Conservation (phyloP, 2,113 vertebrate genomes). For the Rattus rattus region DNA sequence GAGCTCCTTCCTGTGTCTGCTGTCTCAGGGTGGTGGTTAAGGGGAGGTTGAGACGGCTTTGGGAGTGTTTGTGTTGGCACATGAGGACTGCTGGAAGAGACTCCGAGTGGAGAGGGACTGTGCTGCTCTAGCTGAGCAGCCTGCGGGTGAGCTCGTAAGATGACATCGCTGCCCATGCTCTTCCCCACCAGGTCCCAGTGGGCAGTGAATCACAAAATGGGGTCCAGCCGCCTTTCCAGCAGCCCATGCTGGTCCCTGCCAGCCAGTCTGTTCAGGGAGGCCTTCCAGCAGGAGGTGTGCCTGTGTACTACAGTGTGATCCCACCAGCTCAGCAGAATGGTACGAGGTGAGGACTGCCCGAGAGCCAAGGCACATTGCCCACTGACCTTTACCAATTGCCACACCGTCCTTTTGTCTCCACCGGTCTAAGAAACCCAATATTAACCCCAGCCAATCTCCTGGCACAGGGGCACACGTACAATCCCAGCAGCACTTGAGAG, state of each 20-base stretch:
- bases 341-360: conserved; percentile 89
- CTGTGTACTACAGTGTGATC: conserved; percentile 98
- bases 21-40: not conserved
- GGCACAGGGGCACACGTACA: not conserved
- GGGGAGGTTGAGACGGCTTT: not conserved
- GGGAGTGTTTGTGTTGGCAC: conserved; percentile 37
- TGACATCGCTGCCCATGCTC: not conserved
- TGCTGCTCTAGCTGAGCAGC: not conserved
- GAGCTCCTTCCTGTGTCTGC: not conserved
- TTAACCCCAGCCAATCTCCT: not conserved
- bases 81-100: not conserved
- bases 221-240: conserved; percentile 97
- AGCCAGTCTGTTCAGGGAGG: conserved; percentile 97
- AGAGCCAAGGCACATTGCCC: not conserved
- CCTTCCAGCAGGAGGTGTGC: conserved; percentile 90
- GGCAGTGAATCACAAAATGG: conserved; percentile 94
- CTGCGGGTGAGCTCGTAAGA: not conserved
- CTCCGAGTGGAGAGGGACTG: not conserved
- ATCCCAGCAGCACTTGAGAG: not conserved
- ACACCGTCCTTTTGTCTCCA: not conserved
- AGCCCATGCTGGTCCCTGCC: conserved; percentile 95
- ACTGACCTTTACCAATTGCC: not conserved
- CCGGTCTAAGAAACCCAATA: not conserved
- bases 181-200: conserved; percentile 92
- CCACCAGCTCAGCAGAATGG: conserved; percentile 96